These are phyloP conservation scores for Notamacropus eugenii DNA, from an alignment of 2,797 vertebrate genomes.

Conservation along the genomic window DNA sequence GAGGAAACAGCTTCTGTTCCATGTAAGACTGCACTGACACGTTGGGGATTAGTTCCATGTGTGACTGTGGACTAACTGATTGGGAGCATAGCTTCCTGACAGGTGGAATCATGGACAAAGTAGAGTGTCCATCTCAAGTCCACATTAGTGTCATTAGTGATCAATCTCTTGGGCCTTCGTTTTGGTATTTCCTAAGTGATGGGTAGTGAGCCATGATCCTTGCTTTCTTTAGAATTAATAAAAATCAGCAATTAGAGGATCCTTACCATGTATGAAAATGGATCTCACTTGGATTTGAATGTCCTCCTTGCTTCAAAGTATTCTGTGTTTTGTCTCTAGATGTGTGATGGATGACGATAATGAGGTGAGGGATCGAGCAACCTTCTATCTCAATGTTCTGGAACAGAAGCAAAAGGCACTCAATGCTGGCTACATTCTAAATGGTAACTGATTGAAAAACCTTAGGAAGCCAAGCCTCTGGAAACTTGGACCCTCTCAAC, in stretches of 20 bases:
- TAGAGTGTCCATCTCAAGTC: not conserved
- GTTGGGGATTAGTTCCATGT: not conserved
- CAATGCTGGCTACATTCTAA: conserved; percentile 88
- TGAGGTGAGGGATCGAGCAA: conserved; percentile 88
- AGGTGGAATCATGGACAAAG: not conserved
- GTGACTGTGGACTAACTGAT: not conserved
- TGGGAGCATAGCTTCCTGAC: not conserved
- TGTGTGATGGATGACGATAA: conserved; percentile 91
- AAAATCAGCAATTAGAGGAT: not conserved
- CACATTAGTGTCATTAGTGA: not conserved
- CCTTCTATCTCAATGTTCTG: conserved; percentile 88
- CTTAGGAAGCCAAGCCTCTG: too few species aligned
- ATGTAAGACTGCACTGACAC: not conserved
- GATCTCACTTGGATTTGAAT: not conserved
- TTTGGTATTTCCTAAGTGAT: not conserved
- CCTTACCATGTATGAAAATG: not conserved
- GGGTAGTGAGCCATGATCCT: not conserved
- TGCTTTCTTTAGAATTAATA: not conserved
- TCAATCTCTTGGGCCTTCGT: not conserved
- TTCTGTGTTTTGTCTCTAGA: conserved; percentile 73
- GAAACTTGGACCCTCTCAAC: not conserved
- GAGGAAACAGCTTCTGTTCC: not conserved
- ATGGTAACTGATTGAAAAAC: conserved; percentile 79
- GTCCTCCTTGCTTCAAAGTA: not conserved
- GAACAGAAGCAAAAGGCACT: conserved; percentile 89